These are phyloP conservation scores for Festucalex cinctus DNA, from an alignment of 2,113 vertebrate genomes.

Conservation along the genomic window DNA sequence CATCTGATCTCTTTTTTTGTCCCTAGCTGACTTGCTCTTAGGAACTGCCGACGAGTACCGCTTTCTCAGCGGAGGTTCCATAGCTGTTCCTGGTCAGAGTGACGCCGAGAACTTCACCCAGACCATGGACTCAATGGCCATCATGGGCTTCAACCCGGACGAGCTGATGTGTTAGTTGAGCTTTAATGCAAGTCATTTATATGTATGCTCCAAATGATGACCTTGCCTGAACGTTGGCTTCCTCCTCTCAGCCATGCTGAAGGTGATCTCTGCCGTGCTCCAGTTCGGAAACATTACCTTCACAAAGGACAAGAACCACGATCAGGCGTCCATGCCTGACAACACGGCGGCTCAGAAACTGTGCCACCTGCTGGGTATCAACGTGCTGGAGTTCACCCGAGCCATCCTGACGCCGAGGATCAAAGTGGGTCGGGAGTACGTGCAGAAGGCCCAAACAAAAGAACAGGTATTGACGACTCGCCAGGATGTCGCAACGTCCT, in stretches of 20 bases:
- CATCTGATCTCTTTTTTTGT: not conserved
- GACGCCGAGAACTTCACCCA: constrained; percentile 87
- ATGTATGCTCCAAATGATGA: constrained; percentile 10
- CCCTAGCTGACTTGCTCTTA: constrained; percentile 80
- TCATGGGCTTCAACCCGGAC: constrained; percentile 84
- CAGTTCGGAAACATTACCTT: constrained; percentile 88
- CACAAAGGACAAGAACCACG: constrained; percentile 81
- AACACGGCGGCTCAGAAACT: constrained; percentile 92
- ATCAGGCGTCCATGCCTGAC: constrained; percentile 89
- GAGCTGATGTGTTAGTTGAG: constrained; percentile 79
- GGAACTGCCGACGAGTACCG: constrained; percentile 80
- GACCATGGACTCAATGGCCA: constrained; percentile 87
- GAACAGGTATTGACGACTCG: constrained; percentile 73
- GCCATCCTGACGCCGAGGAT: constrained; percentile 87
- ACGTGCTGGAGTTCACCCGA: constrained; percentile 85
- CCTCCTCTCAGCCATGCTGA: constrained; percentile 76
- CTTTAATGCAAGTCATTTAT: not conserved
- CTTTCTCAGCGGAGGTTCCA: constrained; percentile 81
- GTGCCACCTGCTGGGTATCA: constrained; percentile 85
- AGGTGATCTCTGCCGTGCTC: constrained; percentile 82
- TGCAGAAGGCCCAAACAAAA: constrained; percentile 90
- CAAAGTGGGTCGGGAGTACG: constrained; percentile 89
- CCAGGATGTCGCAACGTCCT: not conserved
- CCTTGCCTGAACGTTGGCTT: not conserved
- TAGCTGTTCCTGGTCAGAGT: constrained; percentile 79